Percentiles rank a stretch among this genome's conserved stretches.
These are phyloP conservation scores for Uria lomvia DNA, from an alignment of 2,113 vertebrate species.

Conservation along the genomic window DNA sequence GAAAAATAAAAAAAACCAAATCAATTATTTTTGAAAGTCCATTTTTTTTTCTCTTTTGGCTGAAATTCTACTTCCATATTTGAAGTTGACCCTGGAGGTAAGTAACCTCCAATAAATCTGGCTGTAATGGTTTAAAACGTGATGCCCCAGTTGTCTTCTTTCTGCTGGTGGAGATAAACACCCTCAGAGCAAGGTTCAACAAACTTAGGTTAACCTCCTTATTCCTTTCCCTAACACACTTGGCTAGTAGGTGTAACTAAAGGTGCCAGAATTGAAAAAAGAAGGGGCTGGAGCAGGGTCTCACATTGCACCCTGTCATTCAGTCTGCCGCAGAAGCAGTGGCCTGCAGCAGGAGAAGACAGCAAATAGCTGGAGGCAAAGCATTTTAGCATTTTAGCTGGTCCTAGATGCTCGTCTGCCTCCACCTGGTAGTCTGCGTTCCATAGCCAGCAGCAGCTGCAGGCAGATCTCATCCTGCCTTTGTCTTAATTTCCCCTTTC, in stretches of 20 bases:
- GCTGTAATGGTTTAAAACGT: background rate
- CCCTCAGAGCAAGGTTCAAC: background rate
- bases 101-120: background rate
- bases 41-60: background rate
- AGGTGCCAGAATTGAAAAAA: background rate
- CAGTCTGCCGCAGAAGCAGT: background rate
- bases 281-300: background rate
- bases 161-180: background rate
- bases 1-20: background rate
- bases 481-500: slow-evolving; percentile 21
- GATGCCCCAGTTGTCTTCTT: background rate
- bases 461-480: background rate
- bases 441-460: background rate
- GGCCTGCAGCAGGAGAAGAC: background rate
- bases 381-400: background rate
- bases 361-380: background rate
- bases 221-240: background rate
- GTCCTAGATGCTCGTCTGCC: fast-evolving
- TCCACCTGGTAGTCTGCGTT: background rate
- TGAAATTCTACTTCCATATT: background rate
- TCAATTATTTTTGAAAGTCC: fast-evolving
- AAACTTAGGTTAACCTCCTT: background rate
- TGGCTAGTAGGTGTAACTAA: background rate
- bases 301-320: background rate
- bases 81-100: background rate